A percentile compares a stretch with the other conserved stretches of the same genome.
Evolutionary conservation across 2,113 vertebrate species (phyloP).

Genomic region (Protobothrops flavoviridis): DNA sequence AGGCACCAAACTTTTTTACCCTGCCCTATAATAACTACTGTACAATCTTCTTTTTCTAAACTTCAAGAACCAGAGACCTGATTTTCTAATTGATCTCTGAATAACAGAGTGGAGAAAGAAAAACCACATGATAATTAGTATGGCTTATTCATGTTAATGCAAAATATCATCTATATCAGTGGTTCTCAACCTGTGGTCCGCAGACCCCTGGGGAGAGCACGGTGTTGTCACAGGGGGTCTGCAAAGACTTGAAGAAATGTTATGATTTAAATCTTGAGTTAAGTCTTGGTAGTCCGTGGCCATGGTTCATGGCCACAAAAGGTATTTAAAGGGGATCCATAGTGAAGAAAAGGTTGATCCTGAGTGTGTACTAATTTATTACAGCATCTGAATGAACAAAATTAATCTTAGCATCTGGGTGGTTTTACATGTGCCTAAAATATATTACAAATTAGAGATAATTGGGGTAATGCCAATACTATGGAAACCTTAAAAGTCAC

Average conservation of each 20-base stretch:
- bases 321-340: not conserved
- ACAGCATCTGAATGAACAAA: not conserved
- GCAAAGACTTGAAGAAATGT: not conserved
- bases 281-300: not conserved
- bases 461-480: not conserved
- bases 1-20: not conserved
- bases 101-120: not conserved
- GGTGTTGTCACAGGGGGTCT: not conserved
- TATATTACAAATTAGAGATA: not conserved
- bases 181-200: not conserved
- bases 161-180: not conserved
- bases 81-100: not conserved
- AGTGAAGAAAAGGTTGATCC: not conserved
- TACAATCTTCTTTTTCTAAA: not conserved
- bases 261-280: not conserved
- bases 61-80: not conserved
- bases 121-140: not conserved
- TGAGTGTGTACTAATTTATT: not conserved
- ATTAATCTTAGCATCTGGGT: not conserved
- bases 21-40: not conserved
- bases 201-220: not conserved
- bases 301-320: not conserved
- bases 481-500: not conserved
- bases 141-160: not conserved
- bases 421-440: not conserved